A percentile compares a stretch with the other conserved stretches of the same genome.
These are phyloP conservation scores for Asarcornis scutulata DNA, from an alignment of 2,113 vertebrate genomes.

Conservation along the genomic window DNA sequence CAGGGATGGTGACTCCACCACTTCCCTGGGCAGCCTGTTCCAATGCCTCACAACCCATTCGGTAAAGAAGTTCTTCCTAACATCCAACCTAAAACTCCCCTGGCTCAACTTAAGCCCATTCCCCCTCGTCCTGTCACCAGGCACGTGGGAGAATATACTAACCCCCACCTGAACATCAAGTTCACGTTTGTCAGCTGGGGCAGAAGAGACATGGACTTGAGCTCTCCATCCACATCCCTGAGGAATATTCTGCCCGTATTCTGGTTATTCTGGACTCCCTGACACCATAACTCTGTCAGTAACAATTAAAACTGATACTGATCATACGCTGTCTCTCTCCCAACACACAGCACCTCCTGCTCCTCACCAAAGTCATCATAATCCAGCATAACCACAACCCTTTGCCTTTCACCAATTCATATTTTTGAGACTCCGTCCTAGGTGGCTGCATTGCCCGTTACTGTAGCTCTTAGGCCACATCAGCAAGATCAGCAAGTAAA, in stretches of 20 bases:
- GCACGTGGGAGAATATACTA: too few relatives aligned
- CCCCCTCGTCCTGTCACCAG: too few relatives aligned
- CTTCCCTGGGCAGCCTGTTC: too few relatives aligned
- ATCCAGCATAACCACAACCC: neutral
- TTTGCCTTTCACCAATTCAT: neutral
- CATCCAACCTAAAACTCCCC: too few relatives aligned
- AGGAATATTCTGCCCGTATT: neutral
- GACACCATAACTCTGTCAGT: neutral
- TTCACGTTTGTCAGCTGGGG: neutral
- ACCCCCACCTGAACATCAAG: too few relatives aligned
- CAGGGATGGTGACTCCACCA: too few relatives aligned
- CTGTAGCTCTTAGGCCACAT: neutral
- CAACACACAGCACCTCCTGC: neutral
- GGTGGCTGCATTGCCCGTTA: neutral
- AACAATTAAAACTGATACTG: neutral
- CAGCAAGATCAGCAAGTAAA: neutral
- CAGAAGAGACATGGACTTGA: neutral
- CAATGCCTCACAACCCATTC: too few relatives aligned
- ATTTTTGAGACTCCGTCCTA: neutral
- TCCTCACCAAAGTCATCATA: neutral
- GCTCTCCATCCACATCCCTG: neutral
- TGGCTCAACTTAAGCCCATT: too few relatives aligned
- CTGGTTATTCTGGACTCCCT: neutral
- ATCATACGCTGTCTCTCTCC: neutral
- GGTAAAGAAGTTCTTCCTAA: too few relatives aligned